Base-by-base conservation (phyloP, 2,113 vertebrate genomes). In the Abramis brama region DNA sequence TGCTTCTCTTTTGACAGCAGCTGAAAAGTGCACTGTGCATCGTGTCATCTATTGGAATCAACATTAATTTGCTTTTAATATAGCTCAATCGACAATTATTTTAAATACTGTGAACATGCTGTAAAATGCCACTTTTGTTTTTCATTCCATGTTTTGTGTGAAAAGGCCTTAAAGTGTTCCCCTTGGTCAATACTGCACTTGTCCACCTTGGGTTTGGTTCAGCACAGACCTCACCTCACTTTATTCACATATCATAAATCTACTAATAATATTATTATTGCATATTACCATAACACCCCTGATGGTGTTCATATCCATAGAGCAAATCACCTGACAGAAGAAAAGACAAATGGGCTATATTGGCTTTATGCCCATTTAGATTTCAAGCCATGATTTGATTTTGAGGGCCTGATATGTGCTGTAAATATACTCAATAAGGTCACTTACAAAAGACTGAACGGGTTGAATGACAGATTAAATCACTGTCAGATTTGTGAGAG, bases 301-400 rank as follows among this genome's bases (percentile, higher is more conserved):
- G 77, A 64, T 70, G 45, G 84, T 64, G 79, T 87, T 77, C 60
- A 83, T 78, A 47, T 74, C 62, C n/a, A 73, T 12, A 25, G 27
- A 88, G 57, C 2, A 55, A 83, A 71, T 71, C 7, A 71, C 27
- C 30, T 25, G 52, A 21, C 50, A 62, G 17, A 52, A 86, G 36
- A 77, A 77, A 77, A 36, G 79, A 87, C 25, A 66, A 78, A 73
- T 66, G 66, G 47, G 33, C 15, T 11, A 15, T 27, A 33, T 30
- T 84, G 62, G 39, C 19, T 84, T 57, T 47, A 30, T 78, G 52
- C 62, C 74, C 50, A 45, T 86, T 36, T 83, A 75, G 45, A 83
- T 73, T 66, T 83, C 64, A 55, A 70, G 70, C 60, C n/a, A 74
- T 88, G 52, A 81, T 88, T 88, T 57, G n/a, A 50, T 70, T 82